phyloP scores from a whole-genome alignment of 2,888 invertebrate genomes.

The Tanypteryx hageni region DNA sequence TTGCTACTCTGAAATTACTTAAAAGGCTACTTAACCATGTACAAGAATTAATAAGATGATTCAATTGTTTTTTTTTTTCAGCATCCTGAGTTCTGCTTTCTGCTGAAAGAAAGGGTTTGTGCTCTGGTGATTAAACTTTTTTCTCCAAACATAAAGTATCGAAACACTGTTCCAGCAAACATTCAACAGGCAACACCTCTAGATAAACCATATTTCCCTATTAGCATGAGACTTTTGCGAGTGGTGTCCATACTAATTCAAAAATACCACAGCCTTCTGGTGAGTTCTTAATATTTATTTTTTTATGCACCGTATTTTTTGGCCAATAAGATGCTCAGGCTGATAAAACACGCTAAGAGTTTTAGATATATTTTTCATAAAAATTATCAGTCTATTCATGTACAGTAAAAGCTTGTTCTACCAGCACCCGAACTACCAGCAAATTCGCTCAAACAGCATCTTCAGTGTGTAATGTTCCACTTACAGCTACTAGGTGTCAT shows the following conservation, averaged over 20 bases:
- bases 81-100: slow-evolving; percentile 95
- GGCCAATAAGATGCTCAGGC: background rate
- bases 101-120: slow-evolving; percentile 97
- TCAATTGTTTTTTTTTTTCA: slow-evolving; percentile 75
- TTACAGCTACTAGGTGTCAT: too few relatives aligned
- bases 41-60: background rate
- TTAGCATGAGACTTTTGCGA: slow-evolving; percentile 94
- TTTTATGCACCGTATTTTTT: slow-evolving; percentile 64
- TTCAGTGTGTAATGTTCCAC: too few relatives aligned
- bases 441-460: too few relatives aligned
- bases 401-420: too few relatives aligned
- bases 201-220: slow-evolving; percentile 97
- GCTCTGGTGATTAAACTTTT: slow-evolving; percentile 98
- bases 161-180: slow-evolving; percentile 79
- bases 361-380: background rate
- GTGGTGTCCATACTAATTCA: slow-evolving; percentile 95
- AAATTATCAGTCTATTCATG: background rate
- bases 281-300: slow-evolving; percentile 75
- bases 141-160: slow-evolving; percentile 98
- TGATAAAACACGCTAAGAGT: background rate
- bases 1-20: too few relatives aligned
- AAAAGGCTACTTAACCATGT: slow-evolving; percentile 43
- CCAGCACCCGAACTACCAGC: too few relatives aligned
- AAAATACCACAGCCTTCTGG: slow-evolving; percentile 93
- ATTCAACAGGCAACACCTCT: slow-evolving; percentile 81